A percentile compares a stretch with the other conserved stretches of the same genome.
These are phyloP conservation scores for Heliconius hermathena DNA, from an alignment of 1,140 invertebrate genomes.

Conservation along the genomic window DNA sequence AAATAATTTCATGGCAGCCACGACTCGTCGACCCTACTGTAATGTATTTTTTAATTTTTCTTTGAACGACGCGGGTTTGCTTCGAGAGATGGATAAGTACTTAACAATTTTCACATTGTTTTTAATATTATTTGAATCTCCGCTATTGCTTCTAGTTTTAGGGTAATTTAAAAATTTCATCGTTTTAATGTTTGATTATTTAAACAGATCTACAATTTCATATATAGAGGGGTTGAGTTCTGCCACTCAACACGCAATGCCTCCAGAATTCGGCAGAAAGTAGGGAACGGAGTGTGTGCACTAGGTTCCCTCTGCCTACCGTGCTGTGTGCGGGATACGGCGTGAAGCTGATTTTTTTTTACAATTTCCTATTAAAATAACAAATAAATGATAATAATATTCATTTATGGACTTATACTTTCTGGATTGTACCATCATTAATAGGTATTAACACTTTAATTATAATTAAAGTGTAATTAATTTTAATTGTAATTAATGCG, in stretches of 20 bases:
- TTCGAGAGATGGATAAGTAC: conserved; percentile 51
- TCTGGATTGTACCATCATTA: too few species aligned
- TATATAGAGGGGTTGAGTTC: neutral
- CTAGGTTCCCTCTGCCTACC: too few species aligned
- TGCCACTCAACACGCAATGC: too few species aligned
- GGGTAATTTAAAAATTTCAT: conserved; percentile 27
- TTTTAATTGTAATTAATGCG: neutral
- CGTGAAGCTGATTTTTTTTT: too few species aligned
- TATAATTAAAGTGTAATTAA: neutral
- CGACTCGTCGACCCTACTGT: too few species aligned
- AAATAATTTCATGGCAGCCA: too few species aligned
- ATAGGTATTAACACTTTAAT: neutral
- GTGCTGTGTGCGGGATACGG: too few species aligned
- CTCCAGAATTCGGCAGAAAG: too few species aligned
- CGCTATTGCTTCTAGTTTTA: conserved; percentile 28
- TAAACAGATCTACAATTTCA: conserved; percentile 22
- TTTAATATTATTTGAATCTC: conserved; percentile 30
- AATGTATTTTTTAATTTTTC: conserved; percentile 3
- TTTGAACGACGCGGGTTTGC: conserved; percentile 38
- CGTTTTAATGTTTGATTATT: conserved; percentile 25
- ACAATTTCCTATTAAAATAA: neutral
- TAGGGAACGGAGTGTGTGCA: too few species aligned
- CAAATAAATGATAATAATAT: neutral
- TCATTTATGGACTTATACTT: neutral
- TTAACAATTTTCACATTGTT: conserved; percentile 36